phyloP scores from a whole-genome alignment of 2,797 vertebrate species.

The Pangasius krempfi region DNA sequence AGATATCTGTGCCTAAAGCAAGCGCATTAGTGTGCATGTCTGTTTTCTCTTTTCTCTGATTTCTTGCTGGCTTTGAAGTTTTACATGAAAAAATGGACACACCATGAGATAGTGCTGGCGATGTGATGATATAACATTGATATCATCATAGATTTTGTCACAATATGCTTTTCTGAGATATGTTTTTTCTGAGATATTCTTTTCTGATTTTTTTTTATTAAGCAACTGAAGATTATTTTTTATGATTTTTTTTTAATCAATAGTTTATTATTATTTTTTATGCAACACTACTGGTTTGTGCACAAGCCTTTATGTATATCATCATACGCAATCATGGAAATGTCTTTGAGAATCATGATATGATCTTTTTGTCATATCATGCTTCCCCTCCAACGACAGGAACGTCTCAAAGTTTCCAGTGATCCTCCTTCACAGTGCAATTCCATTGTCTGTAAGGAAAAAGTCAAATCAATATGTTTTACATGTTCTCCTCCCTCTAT shows the following conservation, averaged over 20 bases:
- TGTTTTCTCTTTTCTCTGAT: background rate
- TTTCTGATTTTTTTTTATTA: too few species aligned
- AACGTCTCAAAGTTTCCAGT: background rate
- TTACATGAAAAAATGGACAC: background rate
- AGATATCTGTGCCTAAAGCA: background rate
- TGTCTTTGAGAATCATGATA: background rate
- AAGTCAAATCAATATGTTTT: constrained; percentile 53
- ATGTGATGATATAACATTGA: background rate
- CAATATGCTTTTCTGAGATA: background rate
- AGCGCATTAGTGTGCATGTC: background rate
- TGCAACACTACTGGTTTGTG: background rate
- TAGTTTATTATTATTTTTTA: background rate
- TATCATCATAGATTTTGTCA: background rate
- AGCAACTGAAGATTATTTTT: too few species aligned
- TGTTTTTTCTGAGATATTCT: too few species aligned
- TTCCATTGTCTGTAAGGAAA: constrained; percentile 30
- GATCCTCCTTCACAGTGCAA: background rate
- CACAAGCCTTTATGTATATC: background rate
- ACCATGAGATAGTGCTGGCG: background rate
- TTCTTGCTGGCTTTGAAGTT: constrained; percentile 1
- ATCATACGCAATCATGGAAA: background rate
- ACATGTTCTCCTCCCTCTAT: background rate
- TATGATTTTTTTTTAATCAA: too few species aligned
- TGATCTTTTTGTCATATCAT: background rate
- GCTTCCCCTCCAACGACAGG: background rate